Base-by-base conservation (phyloP, 2,888 invertebrate species). In the Malthinus seriepunctatus region DNA sequence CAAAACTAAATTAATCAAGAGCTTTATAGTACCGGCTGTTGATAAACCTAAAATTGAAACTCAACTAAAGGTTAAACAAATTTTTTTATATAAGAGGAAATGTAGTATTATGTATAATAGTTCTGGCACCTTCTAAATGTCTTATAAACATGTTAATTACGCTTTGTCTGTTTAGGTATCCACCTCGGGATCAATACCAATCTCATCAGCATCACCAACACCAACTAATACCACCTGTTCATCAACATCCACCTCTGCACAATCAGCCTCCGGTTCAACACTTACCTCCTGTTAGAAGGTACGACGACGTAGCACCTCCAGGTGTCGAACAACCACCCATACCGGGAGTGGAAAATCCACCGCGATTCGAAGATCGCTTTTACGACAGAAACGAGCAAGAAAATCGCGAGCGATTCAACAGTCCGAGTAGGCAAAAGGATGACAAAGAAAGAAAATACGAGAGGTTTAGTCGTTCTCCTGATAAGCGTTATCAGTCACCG, bases 301-400 rank as follows among this genome's bases (percentile, higher is more conserved):
- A 81, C 51, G 85, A 84, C 68, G 85, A 85, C 67, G 83, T 85
- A 39, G 80, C 82, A 56, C 85, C 85, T 10, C 86, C 86, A 7
- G 86, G 85, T 9, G 85, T 86, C 1, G 83, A 83, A 57, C 85
- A 86, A 69, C 85, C 86, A 5, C 82, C 85, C 1, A 82, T 84
- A 12, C 86, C 85, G 35, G 86, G 86, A 15, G 83, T 84, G 70
- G 86, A 86, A 70, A 81, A 81, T 15, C 80, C 83, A 1, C 82
- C 69, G 0, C 62, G 83, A 8, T 82, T 82, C 68, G 83, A 83
- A 6, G 66, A 63, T 8, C 38, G 67, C 14, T 67, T 57, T 53
- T 53, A 63, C n/a, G 64, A 64, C 33, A 58, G 57, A 8, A 54
- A 54, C 15, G 44, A 62, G 8, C 58, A 60, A 14, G 55, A 59